Evolutionary conservation across 2,113 vertebrate species (phyloP).

Genomic region (Acrocephalus arundinaceus): DNA sequence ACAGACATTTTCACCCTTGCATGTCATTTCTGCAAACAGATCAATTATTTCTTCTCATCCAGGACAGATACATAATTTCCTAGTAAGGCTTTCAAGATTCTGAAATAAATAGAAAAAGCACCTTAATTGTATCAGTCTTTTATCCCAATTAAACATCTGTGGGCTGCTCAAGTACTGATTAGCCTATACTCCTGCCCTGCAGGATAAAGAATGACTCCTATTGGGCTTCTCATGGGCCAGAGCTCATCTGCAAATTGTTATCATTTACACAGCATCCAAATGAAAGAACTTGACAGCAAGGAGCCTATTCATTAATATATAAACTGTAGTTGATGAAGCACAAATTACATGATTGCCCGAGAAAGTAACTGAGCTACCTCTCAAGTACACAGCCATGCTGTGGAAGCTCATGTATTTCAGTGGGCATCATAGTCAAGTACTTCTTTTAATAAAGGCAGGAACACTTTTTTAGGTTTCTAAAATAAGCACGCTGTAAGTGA

Average conservation of each 20-base stretch:
- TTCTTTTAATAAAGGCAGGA: neutral
- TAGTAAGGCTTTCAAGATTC: neutral
- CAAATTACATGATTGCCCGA: slow-evolving; percentile 37
- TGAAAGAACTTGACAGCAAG: slow-evolving; percentile 28
- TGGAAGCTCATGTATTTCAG: neutral
- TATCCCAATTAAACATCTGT: slow-evolving; percentile 7
- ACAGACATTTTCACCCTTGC: neutral
- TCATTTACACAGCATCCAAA: neutral
- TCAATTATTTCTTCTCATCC: neutral
- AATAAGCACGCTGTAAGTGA: neutral
- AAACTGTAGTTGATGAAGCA: slow-evolving; percentile 37
- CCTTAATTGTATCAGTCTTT: slow-evolving; percentile 1
- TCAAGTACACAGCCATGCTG: slow-evolving; percentile 33
- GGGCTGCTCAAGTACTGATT: slow-evolving; percentile 1
- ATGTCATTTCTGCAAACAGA: neutral
- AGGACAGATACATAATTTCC: neutral
- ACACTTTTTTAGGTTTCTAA: neutral
- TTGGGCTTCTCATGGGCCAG: neutral
- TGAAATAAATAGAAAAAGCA: slow-evolving; percentile 13
- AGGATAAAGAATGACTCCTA: neutral
- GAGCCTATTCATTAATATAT: slow-evolving; percentile 45
- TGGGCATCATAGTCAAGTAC: slow-evolving; percentile 24
- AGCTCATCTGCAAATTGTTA: slow-evolving; percentile 35
- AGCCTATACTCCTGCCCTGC: neutral
- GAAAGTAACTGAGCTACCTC: slow-evolving; percentile 30